These are phyloP conservation scores for Zaprionus ornatus DNA, from an alignment of 1,140 invertebrate genomes.

Conservation along the genomic window DNA sequence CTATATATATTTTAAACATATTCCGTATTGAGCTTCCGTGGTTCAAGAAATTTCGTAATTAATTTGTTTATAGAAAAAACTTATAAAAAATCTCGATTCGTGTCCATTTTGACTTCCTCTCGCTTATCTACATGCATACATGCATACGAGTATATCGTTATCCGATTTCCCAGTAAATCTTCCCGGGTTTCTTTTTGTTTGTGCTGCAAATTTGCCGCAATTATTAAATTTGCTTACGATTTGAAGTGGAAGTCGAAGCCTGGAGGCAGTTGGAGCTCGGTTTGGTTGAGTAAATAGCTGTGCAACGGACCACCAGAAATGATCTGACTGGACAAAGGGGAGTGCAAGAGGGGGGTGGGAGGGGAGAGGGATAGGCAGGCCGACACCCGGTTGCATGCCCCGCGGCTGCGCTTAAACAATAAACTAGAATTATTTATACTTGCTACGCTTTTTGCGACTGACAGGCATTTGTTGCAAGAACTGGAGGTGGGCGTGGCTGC, in stretches of 20 bases:
- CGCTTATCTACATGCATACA: neutral
- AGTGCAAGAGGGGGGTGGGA: slow-evolving; percentile 11
- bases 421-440: slow-evolving; percentile 80
- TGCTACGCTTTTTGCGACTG: slow-evolving; percentile 57
- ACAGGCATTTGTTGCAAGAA: slow-evolving; percentile 50
- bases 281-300: slow-evolving; percentile 61
- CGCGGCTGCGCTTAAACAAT: slow-evolving; percentile 59
- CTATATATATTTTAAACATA: no score
- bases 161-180: neutral
- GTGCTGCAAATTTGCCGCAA: slow-evolving; percentile 1
- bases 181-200: neutral
- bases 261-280: slow-evolving; percentile 23
- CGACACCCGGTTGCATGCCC: slow-evolving; percentile 11
- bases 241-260: neutral
- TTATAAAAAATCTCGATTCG: neutral
- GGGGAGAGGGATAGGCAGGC: neutral
- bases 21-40: neutral
- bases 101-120: neutral
- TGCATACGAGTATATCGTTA: neutral
- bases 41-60: neutral
- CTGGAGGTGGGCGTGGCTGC: neutral
- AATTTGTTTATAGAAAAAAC: neutral
- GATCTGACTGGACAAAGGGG: neutral
- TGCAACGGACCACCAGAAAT: slow-evolving; percentile 29
- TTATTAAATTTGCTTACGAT: slow-evolving; percentile 38